A percentile compares a stretch with the other conserved stretches of the same genome.
Conservation (phyloP, 2,888 invertebrate species). For the Shargacucullia verbasci region DNA sequence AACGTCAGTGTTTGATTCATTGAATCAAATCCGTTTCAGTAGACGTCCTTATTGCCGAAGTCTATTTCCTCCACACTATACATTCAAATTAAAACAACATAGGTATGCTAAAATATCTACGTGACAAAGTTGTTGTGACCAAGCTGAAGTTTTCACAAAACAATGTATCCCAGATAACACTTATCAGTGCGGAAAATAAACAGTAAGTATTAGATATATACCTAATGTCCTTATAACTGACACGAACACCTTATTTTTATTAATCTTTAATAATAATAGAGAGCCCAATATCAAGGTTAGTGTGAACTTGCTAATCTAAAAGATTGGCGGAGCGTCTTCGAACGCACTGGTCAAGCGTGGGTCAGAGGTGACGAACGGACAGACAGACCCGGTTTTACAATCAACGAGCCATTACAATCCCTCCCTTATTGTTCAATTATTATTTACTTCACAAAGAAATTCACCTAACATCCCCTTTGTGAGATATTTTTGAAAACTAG, state of each 20-base stretch:
- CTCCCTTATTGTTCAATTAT: conserved; percentile 49
- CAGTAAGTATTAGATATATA: not conserved
- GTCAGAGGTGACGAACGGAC: conserved; percentile 88
- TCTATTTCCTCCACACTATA: conserved; percentile 12
- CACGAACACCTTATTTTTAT: not conserved
- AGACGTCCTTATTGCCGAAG: conserved; percentile 17
- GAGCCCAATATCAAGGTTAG: conserved; percentile 59
- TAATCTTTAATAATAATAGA: conserved; percentile 26
- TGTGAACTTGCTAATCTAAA: conserved; percentile 72
- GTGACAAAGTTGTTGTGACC: conserved; percentile 20
- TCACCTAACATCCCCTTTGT: conserved; percentile 40
- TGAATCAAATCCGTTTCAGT: conserved; percentile 9
- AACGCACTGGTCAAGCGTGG: conserved; percentile 80
- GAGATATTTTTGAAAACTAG: conserved; percentile 39
- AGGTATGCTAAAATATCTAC: conserved; percentile 12
- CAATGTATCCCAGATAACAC: conserved; percentile 26
- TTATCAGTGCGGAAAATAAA: conserved; percentile 35
- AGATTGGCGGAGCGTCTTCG: conserved; percentile 67
- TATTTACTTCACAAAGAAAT: conserved; percentile 44
- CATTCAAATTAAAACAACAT: not conserved
- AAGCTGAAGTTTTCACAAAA: not conserved
- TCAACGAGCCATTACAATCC: conserved; percentile 58
- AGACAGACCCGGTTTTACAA: conserved; percentile 72
- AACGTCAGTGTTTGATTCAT: no score
- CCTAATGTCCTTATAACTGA: not conserved